Conservation (phyloP, 2,113 vertebrate species). For the Lonchura striata region DNA sequence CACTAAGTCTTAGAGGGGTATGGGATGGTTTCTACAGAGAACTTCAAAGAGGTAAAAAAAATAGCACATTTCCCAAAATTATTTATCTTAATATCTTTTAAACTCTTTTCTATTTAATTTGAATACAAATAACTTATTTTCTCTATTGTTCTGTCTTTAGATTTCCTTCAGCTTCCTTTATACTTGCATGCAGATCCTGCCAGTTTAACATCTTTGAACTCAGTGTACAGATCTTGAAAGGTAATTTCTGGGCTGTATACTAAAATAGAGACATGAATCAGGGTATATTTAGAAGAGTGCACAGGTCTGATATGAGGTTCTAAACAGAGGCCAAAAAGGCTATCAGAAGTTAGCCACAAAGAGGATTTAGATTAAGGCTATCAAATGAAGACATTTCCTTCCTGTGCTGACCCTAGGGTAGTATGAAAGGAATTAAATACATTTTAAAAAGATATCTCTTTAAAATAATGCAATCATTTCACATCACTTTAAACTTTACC, state of each 20-base stretch:
- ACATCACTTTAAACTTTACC: not conserved
- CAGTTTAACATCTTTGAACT: not conserved
- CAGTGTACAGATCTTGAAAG: not conserved
- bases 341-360: conserved; percentile 36
- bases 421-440: conserved; percentile 13
- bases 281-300: conserved; percentile 19
- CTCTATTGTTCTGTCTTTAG: not conserved
- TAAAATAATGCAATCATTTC: not conserved
- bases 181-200: not conserved
- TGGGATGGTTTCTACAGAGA: not conserved
- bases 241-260: not conserved
- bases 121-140: not conserved
- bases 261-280: conserved; percentile 22
- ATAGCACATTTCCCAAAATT: not conserved
- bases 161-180: not conserved
- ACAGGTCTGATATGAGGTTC: conserved; percentile 16
- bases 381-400: conserved; percentile 7
- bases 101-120: not conserved
- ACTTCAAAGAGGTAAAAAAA: not conserved
- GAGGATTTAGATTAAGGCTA: conserved; percentile 38
- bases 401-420: not conserved
- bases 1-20: not conserved
- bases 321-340: conserved; percentile 24
- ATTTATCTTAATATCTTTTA: not conserved
- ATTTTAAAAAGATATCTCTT: not conserved